These are phyloP conservation scores for Aphodius sticticus DNA, from an alignment of 2,888 invertebrate species.

Conservation along the genomic window DNA sequence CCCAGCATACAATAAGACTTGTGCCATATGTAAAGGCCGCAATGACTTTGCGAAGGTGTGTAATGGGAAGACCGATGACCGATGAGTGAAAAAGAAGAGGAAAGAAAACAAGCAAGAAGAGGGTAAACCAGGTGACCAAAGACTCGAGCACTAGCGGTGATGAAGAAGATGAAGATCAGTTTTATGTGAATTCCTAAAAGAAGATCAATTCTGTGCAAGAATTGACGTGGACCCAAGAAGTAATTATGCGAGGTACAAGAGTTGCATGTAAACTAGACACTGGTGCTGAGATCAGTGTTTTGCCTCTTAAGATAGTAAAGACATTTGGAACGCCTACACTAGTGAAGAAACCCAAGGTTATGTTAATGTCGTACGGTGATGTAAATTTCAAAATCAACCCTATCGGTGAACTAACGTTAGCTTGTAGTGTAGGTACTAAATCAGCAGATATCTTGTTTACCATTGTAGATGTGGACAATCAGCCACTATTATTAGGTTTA, in stretches of 20 bases:
- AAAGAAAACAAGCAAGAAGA: too few species aligned
- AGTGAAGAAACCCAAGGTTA: neutral
- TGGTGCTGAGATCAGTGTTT: constrained; percentile 8
- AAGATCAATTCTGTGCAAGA: too few species aligned
- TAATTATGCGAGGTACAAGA: neutral
- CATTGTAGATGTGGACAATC: constrained; percentile 10
- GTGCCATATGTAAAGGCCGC: too few species aligned
- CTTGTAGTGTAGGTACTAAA: neutral
- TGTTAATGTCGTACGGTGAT: neutral
- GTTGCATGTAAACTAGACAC: neutral
- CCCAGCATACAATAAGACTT: too few species aligned
- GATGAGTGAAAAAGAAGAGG: too few species aligned
- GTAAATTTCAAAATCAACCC: constrained; percentile 6
- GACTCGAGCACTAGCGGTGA: too few species aligned
- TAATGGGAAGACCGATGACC: too few species aligned
- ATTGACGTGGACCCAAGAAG: neutral
- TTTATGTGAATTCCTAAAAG: too few species aligned
- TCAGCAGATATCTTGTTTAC: neutral
- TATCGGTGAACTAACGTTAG: neutral
- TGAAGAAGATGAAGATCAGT: too few species aligned
- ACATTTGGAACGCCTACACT: neutral
- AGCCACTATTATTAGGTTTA: constrained; percentile 17
- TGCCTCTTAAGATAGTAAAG: constrained; percentile 11
- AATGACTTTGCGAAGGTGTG: too few species aligned
- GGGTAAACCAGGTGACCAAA: too few species aligned